Evolutionary conservation across 2,797 vertebrate species (phyloP), one percentile per base, ranked within the genome.

Genomic region (Karalla daura): DNA sequence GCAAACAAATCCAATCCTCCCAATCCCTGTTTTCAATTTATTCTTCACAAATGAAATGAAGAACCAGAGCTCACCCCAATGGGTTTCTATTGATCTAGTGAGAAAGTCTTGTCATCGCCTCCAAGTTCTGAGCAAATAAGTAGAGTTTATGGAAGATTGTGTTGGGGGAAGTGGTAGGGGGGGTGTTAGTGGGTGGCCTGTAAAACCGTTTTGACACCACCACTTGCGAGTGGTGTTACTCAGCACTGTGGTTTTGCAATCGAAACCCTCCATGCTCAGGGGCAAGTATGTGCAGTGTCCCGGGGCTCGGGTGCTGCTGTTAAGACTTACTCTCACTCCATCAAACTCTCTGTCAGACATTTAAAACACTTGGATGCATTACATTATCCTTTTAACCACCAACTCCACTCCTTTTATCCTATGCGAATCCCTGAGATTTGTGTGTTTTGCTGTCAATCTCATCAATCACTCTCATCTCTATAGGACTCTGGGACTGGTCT

Each of bases 401-500:
- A 3, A 36, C 39, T 47, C 1, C 3, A 25, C 5, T 9, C 2
- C 13, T 43, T 25, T 36, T 2, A 36, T 41, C 54, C 10, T 23
- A 8, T 45, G 7, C 18, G 17, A 28, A 4, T 60, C 32, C n/a
- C n/a, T n/a, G 44, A 9, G 0, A 39, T 18, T 37, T 15, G 0
- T 37, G 2, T 14, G 7, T 37, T 5, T 13, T 18, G 4, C 25
- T 41, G 2, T 24, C 12, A 6, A 3, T 11, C 27, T 46, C 28
- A 39, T 12, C 12, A 12, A 6, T 62, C n/a, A n/a, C 6, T 46
- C 25, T 40, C 7, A 7, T 18, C 28, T 23, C 69, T 93, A 83
- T 39, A 97, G 97, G 84, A 95, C 98, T 55, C 92, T 98, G 91
- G 94, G 91, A 88, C 56, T 96, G 65, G 93, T 96, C 86, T 94